Percentiles rank a stretch among this genome's conserved stretches.
phyloP scores from a whole-genome alignment of 2,113 vertebrate species.

The Phyllostomus hastatus region DNA sequence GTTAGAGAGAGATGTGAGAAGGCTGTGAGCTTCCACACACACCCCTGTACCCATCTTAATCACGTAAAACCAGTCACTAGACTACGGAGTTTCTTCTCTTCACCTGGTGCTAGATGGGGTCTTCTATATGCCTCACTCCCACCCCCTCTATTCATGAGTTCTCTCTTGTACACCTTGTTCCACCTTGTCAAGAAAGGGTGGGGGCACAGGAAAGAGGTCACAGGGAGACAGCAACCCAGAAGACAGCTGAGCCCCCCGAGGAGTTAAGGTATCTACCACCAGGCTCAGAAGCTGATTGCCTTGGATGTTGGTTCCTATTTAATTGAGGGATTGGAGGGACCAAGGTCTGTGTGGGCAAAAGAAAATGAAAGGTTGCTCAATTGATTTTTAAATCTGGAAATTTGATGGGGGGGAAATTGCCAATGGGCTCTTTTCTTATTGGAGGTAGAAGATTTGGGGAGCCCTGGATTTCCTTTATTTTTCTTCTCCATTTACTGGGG shows the following conservation, averaged over 20 bases:
- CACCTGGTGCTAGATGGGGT: background rate
- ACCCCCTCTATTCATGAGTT: background rate
- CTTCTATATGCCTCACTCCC: background rate
- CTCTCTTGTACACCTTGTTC: background rate
- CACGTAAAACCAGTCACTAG: background rate
- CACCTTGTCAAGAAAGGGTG: background rate
- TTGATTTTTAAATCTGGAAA: background rate
- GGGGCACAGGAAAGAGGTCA: background rate
- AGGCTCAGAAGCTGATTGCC: background rate
- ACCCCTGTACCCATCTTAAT: background rate
- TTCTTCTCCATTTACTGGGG: conserved; percentile 37
- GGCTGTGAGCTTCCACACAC: background rate
- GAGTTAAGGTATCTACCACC: background rate
- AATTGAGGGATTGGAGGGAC: background rate
- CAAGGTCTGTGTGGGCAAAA: background rate
- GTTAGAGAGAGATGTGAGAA: background rate
- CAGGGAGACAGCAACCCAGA: background rate
- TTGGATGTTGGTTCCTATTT: background rate
- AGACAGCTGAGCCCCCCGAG: background rate
- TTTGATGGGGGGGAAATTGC: background rate
- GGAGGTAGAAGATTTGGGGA: background rate
- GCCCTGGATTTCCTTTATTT: background rate
- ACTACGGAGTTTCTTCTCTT: background rate
- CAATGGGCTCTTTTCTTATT: background rate
- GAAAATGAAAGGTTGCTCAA: background rate